phyloP scores from a whole-genome alignment of 2,888 invertebrate species.

The Pharmacophagus antenor region DNA sequence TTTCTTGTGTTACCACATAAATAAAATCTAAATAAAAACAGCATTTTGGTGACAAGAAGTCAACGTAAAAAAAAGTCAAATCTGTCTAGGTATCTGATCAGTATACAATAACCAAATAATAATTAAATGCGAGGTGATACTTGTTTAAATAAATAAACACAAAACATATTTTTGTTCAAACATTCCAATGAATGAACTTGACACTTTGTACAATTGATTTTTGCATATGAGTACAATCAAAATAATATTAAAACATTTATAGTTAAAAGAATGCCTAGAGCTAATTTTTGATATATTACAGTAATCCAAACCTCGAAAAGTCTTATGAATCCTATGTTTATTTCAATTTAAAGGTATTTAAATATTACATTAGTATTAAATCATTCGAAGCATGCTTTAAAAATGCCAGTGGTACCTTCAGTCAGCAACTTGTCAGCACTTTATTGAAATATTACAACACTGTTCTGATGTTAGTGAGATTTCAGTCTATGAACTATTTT shows the following conservation, averaged over 20 bases:
- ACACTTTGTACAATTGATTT: slow-evolving; percentile 2
- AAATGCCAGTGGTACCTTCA: slow-evolving; percentile 22
- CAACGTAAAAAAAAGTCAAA: slow-evolving; percentile 12
- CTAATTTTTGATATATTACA: slow-evolving; percentile 55
- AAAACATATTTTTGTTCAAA: background rate
- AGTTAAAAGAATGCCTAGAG: slow-evolving; percentile 70
- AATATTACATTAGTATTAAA: slow-evolving; percentile 6
- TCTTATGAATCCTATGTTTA: slow-evolving; percentile 50
- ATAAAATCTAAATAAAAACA: slow-evolving; percentile 41
- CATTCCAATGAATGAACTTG: background rate
- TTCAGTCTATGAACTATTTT: slow-evolving; percentile 56
- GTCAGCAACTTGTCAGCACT: slow-evolving; percentile 16
- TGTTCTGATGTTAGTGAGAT: slow-evolving; percentile 39
- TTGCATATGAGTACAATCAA: slow-evolving; percentile 57
- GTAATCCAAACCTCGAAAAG: slow-evolving; percentile 46
- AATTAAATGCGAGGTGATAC: slow-evolving; percentile 49
- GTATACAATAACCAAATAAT: slow-evolving; percentile 25
- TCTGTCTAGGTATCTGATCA: slow-evolving; percentile 9
- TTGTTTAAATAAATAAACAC: slow-evolving; percentile 11
- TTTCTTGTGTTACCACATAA: slow-evolving; percentile 37
- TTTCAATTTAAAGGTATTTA: slow-evolving; percentile 31
- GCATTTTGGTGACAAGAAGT: slow-evolving; percentile 47
- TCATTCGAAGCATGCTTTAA: slow-evolving; percentile 17
- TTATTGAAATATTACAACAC: slow-evolving; percentile 32
- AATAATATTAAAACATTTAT: slow-evolving; percentile 48